Conservation (phyloP, 1,140 invertebrate species). For the Radopholus similis region DNA sequence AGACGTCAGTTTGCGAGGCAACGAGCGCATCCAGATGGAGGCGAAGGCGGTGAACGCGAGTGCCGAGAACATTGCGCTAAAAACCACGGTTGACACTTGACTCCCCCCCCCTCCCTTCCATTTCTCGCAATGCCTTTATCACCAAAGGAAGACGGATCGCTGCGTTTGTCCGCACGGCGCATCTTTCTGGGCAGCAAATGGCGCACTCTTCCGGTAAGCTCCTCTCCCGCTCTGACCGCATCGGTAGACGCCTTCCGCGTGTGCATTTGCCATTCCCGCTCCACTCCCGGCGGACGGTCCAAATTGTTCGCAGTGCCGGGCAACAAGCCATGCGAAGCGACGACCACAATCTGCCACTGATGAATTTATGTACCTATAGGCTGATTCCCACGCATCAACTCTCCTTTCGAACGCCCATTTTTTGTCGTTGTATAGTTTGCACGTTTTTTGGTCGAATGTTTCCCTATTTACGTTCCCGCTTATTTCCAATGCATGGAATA, state of each 20-base stretch:
- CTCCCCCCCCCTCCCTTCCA: neutral
- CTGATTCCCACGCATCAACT: no score
- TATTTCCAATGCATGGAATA: no score
- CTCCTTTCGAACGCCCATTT: no score
- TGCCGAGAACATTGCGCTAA: slow-evolving; percentile 37
- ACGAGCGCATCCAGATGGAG: slow-evolving; percentile 46
- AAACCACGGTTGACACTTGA: slow-evolving; percentile 34
- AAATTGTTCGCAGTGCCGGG: slow-evolving; percentile 50
- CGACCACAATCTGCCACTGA: slow-evolving; percentile 39
- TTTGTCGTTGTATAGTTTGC: no score
- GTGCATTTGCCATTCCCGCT: slow-evolving; percentile 37
- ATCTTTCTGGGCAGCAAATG: slow-evolving; percentile 33
- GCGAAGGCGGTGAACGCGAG: slow-evolving; percentile 38
- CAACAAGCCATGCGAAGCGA: slow-evolving; percentile 43
- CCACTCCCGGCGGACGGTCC: slow-evolving; percentile 21
- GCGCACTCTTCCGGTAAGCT: slow-evolving; percentile 39
- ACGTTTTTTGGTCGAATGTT: no score
- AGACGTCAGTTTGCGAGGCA: slow-evolving; percentile 44
- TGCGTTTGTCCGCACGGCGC: slow-evolving; percentile 28
- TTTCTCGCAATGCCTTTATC: slow-evolving; percentile 4
- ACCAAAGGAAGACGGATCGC: slow-evolving; percentile 44
- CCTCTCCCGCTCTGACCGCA: slow-evolving; percentile 48
- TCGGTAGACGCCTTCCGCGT: slow-evolving; percentile 52
- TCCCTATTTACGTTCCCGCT: no score
- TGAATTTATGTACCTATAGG: no score